These are phyloP conservation scores for Gymnocephalus cernua DNA, from an alignment of 2,113 vertebrate species.

Conservation along the genomic window DNA sequence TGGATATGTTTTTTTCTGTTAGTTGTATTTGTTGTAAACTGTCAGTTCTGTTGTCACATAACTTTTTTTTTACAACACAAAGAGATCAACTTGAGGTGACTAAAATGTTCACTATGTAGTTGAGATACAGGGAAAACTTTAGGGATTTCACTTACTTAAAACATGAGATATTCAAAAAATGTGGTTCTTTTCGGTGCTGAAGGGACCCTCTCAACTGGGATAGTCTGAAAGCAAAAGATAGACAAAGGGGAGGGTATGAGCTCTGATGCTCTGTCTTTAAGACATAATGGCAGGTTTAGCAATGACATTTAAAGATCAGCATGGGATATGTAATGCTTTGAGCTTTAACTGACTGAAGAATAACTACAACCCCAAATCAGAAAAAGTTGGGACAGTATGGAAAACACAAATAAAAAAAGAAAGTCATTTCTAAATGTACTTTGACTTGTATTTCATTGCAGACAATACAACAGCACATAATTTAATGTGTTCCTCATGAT, in stretches of 20 bases:
- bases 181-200: background rate
- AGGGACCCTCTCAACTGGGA: background rate
- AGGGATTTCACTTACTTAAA: background rate
- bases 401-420: too few species aligned
- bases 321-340: background rate
- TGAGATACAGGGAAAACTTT: background rate
- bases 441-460: too few species aligned
- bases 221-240: conserved; percentile 1
- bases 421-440: too few species aligned
- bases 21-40: conserved; percentile 15
- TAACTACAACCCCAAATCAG: too few species aligned
- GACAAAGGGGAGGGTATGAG: background rate
- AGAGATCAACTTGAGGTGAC: conserved; percentile 5
- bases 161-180: conserved; percentile 3
- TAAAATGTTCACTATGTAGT: background rate
- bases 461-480: too few species aligned
- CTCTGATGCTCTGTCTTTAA: background rate
- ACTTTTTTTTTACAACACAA: background rate
- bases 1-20: background rate
- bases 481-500: too few species aligned
- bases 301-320: conserved; percentile 19
- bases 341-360: too few species aligned
- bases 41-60: conserved; percentile 1
- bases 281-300: conserved; percentile 2
- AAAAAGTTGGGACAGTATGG: too few species aligned